Percentiles rank a stretch among this genome's conserved stretches.
phyloP scores from a whole-genome alignment of 2,888 invertebrate species.

The Polymixis flavicincta region DNA sequence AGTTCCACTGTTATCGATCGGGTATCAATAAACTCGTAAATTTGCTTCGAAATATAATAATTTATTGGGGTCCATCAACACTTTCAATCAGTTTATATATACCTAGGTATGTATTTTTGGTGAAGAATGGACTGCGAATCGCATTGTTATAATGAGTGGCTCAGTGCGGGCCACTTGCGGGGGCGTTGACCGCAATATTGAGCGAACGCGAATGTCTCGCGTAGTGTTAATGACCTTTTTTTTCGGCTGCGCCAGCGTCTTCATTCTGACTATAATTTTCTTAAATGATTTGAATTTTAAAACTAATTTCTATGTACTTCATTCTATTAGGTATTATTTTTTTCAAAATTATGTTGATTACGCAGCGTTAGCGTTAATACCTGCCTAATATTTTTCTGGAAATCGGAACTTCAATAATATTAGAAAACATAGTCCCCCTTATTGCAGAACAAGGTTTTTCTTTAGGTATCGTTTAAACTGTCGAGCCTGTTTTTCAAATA shows the following conservation, averaged over 20 bases:
- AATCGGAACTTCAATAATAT: conserved; percentile 12
- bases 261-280: conserved; percentile 45
- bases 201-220: conserved; percentile 90
- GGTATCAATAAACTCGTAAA: conserved; percentile 1
- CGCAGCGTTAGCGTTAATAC: neutral
- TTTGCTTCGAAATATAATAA: neutral
- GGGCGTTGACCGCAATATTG: conserved; percentile 90
- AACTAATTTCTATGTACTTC: neutral
- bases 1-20: neutral
- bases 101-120: conserved; percentile 33
- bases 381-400: neutral
- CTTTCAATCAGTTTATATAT: conserved; percentile 27
- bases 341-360: neutral
- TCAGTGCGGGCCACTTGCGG: conserved; percentile 79
- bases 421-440: too few relatives aligned
- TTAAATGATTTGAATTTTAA: conserved; percentile 27
- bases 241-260: conserved; percentile 84
- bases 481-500: too few relatives aligned
- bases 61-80: conserved; percentile 3
- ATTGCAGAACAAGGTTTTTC: too few relatives aligned
- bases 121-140: conserved; percentile 61
- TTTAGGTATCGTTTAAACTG: too few relatives aligned
- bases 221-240: conserved; percentile 90
- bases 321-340: neutral
- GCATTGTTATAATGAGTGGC: conserved; percentile 67